These are phyloP conservation scores for Aspidiotus destructor DNA, from an alignment of 2,888 invertebrate species.

Conservation along the genomic window DNA sequence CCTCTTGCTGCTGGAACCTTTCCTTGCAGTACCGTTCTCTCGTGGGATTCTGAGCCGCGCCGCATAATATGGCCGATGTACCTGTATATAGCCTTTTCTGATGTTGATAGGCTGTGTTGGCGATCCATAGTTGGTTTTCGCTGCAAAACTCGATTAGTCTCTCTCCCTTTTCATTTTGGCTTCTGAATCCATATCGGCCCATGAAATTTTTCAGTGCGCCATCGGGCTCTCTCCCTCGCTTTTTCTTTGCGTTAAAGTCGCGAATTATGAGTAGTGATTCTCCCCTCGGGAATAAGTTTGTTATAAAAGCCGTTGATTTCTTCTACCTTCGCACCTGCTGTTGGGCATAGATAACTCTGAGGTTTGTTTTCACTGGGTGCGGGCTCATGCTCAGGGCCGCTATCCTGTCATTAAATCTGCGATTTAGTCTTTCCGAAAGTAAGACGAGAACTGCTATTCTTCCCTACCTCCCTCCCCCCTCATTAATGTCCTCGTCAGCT, in stretches of 20 bases:
- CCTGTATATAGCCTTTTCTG: neutral
- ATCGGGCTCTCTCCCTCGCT: neutral
- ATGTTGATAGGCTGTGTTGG: conserved; percentile 1
- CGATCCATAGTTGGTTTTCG: neutral
- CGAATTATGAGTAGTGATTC: neutral
- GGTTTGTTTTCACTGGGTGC: conserved; percentile 1
- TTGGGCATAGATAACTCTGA: neutral
- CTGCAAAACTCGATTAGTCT: neutral
- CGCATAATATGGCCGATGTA: too few species aligned
- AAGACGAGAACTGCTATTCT: too few species aligned
- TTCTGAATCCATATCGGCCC: neutral
- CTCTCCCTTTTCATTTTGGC: neutral
- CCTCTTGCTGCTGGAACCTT: too few species aligned
- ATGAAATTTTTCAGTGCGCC: neutral
- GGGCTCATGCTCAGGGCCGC: neutral
- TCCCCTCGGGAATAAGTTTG: neutral
- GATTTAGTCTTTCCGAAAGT: too few species aligned
- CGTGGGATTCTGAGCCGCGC: too few species aligned
- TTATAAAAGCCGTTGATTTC: neutral
- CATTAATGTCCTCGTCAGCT: too few species aligned
- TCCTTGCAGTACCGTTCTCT: too few species aligned
- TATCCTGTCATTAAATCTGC: neutral
- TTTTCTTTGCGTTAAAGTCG: neutral
- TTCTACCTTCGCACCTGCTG: neutral
- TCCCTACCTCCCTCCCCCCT: too few species aligned